Evolutionary conservation across 1,140 invertebrate species (phyloP).

Genomic region (Melitaea cinxia): DNA sequence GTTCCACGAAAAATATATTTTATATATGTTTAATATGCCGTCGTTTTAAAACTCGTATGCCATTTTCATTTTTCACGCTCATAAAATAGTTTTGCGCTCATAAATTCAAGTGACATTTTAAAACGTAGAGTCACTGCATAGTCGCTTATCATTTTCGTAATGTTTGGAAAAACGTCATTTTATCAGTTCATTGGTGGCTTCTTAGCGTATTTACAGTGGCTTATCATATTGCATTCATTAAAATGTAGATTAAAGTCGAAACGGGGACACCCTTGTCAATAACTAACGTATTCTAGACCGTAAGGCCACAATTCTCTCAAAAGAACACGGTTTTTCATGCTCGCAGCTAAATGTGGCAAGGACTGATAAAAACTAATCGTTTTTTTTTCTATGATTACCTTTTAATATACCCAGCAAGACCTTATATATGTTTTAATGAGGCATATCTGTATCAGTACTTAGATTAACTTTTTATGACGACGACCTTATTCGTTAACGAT

Average conservation of each 20-base stretch:
- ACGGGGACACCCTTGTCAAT: slow-evolving; percentile 39
- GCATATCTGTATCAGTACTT: slow-evolving; percentile 35
- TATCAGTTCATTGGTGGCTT: slow-evolving; percentile 41
- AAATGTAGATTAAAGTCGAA: slow-evolving; percentile 49
- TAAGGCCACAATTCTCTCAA: slow-evolving; percentile 14
- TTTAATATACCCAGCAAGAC: slow-evolving; percentile 30
- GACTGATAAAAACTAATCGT: slow-evolving; percentile 25
- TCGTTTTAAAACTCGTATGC: background rate
- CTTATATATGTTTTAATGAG: slow-evolving; percentile 38
- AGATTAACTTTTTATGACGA: slow-evolving; percentile 16
- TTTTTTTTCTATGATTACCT: slow-evolving; percentile 29
- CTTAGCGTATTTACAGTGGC: slow-evolving; percentile 30
- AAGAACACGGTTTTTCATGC: slow-evolving; percentile 8
- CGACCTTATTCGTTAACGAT: slow-evolving; percentile 16
- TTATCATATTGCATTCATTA: slow-evolving; percentile 47
- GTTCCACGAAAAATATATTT: slow-evolving; percentile 14
- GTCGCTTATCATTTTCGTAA: slow-evolving; percentile 9
- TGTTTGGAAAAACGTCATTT: slow-evolving; percentile 30
- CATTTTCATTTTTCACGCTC: slow-evolving; percentile 15
- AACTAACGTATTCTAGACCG: slow-evolving; percentile 37
- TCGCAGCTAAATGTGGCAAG: slow-evolving; percentile 29
- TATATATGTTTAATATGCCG: slow-evolving; percentile 1
- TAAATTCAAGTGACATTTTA: slow-evolving; percentile 10
- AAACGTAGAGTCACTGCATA: slow-evolving; percentile 2
- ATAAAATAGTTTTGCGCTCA: slow-evolving; percentile 6